Base-by-base conservation (phyloP, 2,888 invertebrate genomes). In the Trissolcus brochymenae region DNA sequence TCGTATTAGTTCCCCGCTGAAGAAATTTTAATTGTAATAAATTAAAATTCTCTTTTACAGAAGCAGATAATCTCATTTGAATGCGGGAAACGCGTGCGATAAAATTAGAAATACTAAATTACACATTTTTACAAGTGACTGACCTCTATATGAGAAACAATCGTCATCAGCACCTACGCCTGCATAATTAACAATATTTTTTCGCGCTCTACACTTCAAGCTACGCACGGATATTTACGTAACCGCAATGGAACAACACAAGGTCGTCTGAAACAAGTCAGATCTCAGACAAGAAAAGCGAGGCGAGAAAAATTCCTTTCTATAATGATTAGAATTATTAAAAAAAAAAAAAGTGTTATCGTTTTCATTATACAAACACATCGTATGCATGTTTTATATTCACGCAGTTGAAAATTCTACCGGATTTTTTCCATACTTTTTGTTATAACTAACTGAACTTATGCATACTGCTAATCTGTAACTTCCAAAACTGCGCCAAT, bases 231-330 rank as follows among this genome's bases (percentile, higher is more conserved):
- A n/a, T 60, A 51, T 59, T 55, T 62, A 62, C 55, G 67, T 64
- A 65, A 70, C 70, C 68, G 55, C 64, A 65, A 68, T 53, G 16
- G 11, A 35, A 35, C 7, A 50, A 46, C 59, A 40, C 62, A 75
- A 75, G 75, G 75, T 68, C 75, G 57, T 13, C 51, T 61, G 62
- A 49, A 46, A 57, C 57, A 51, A 13, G 50, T 49, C 56, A 62
- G 67, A 74, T 74, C 67, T 67, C 57, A 54, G 21, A 9, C 43
- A 40, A 66, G 65, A 61, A 70, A 76, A 66, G 71, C 59, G 35
- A 55, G 49, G 50, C 72, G 72, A 72, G 71, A 77, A 77, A 76
- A 77, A 65, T 72, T 72, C 71, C 71, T 67, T 76, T 76, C 76
- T n/a, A n/a, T n/a, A n/a, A n/a, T n/a, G n/a, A n/a, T n/a, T n/a